A percentile compares a stretch with the other conserved stretches of the same genome.
phyloP scores from a whole-genome alignment of 2,797 vertebrate species.

The Lacerta viridis region DNA sequence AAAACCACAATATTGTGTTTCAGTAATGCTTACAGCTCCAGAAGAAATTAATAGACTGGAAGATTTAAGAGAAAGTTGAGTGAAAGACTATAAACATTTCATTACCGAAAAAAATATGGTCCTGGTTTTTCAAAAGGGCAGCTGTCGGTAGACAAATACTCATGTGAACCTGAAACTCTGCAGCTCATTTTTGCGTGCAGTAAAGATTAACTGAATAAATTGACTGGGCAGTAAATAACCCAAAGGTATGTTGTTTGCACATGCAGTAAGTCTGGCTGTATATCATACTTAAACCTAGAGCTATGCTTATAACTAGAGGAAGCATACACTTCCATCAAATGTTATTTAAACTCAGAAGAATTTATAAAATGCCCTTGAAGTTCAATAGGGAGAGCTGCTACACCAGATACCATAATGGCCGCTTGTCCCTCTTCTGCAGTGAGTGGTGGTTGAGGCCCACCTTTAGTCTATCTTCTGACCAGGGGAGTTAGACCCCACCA shows the following conservation, averaged over 20 bases:
- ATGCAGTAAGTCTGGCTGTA: not conserved
- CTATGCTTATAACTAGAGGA: not conserved
- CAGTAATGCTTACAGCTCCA: conserved; percentile 1
- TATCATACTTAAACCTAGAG: not conserved
- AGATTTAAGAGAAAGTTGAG: conserved; percentile 21
- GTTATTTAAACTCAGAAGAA: not conserved
- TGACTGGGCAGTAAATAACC: conserved; percentile 21
- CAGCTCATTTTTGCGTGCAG: conserved; percentile 23
- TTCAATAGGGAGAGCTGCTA: not conserved
- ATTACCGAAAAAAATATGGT: not conserved
- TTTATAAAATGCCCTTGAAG: not conserved
- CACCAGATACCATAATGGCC: not conserved
- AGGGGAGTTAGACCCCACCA: no score
- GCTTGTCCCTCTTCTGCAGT: no score
- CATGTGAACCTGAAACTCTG: not conserved
- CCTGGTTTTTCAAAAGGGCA: conserved; percentile 20
- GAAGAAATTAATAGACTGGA: conserved; percentile 21
- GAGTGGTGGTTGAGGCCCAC: no score
- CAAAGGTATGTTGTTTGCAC: conserved; percentile 6
- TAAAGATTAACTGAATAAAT: conserved; percentile 33
- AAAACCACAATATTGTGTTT: not conserved
- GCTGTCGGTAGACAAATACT: conserved; percentile 15
- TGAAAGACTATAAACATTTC: conserved; percentile 20
- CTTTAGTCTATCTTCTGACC: no score
- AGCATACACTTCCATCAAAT: conserved; percentile 1